These are phyloP conservation scores for Cataglyphis livida DNA, from an alignment of 2,888 invertebrate species.

Conservation along the genomic window DNA sequence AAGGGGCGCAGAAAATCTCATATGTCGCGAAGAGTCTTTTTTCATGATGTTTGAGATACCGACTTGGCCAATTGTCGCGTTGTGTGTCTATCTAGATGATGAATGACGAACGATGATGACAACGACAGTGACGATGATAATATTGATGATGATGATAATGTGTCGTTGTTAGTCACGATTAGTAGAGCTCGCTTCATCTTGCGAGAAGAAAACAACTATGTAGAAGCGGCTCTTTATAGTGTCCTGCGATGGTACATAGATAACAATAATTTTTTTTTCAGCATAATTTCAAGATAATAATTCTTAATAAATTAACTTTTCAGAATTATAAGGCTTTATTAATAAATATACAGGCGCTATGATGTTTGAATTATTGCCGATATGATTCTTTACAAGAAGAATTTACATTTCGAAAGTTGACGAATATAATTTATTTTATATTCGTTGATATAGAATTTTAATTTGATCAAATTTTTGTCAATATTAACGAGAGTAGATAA, in stretches of 20 bases:
- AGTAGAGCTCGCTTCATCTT: conserved; percentile 38
- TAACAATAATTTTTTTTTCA: no score
- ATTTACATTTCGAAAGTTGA: conserved; percentile 1
- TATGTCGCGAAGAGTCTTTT: conserved; percentile 12
- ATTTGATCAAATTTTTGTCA: neutral
- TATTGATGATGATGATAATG: neutral
- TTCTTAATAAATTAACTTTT: neutral
- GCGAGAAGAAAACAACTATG: neutral
- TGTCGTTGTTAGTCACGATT: conserved; percentile 69
- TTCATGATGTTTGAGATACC: conserved; percentile 15
- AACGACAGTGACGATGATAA: neutral
- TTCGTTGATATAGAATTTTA: neutral
- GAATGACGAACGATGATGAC: conserved; percentile 11
- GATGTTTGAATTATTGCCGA: neutral
- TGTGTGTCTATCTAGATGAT: conserved; percentile 81
- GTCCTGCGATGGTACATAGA: neutral
- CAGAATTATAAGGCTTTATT: neutral
- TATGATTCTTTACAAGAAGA: neutral
- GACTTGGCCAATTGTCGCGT: conserved; percentile 81
- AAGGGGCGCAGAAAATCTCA: conserved; percentile 1
- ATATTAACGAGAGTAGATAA: conserved; percentile 9
- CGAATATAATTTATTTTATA: neutral
- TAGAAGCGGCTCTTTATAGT: neutral
- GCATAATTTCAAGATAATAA: conserved; percentile 25
- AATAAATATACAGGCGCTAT: neutral